Base-by-base conservation (phyloP, 1,140 invertebrate genomes). In the Drosophila pseudoananassae region DNA sequence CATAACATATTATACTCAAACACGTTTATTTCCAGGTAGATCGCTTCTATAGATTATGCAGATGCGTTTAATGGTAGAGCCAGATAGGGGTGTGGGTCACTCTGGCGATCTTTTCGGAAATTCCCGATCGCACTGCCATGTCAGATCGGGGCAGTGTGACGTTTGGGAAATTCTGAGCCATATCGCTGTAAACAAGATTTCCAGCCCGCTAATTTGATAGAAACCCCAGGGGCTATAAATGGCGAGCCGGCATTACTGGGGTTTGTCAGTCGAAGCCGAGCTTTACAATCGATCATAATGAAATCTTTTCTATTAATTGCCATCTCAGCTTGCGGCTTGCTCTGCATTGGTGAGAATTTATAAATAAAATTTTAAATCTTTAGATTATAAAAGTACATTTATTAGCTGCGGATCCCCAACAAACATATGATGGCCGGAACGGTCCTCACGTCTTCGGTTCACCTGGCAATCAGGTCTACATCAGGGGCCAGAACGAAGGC, bases 381-480 rank as follows among this genome's bases (percentile, higher is more conserved):
- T 3, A 36, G 10, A 12, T 36, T 36, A 36, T n/a, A 12, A n/a
- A 36, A 10, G 3, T n/a, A n/a, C 27, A 17, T 27, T 17, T 6
- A 43, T 51, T 9, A 76, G 75, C 14, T 27, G 75, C 57, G 0
- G 43, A 59, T 25, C 53, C 79, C 10, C 71, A 76, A 29, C 20
- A 76, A 0, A 81, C 65, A 2, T 81, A 81, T n/a, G 66, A 80
- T 43, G 78, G 78, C 3, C 77, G 78, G 38, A 15, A 76, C 43
- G 78, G 72, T 0, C 78, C 78, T 0, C 78, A 81, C 23, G 57
- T 77, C 12, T 63, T 81, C 27, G 78, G 78, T 1, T 0, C 47
- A 1, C 78, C 78, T 7, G 78, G 78, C 27, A 45, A 81, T 1
- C 78, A 82, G 55, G 74, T 81, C 2, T 81, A 82, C 9, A 82